These are phyloP conservation scores for Synergus itoensis DNA, from an alignment of 2,888 invertebrate genomes.

Conservation along the genomic window DNA sequence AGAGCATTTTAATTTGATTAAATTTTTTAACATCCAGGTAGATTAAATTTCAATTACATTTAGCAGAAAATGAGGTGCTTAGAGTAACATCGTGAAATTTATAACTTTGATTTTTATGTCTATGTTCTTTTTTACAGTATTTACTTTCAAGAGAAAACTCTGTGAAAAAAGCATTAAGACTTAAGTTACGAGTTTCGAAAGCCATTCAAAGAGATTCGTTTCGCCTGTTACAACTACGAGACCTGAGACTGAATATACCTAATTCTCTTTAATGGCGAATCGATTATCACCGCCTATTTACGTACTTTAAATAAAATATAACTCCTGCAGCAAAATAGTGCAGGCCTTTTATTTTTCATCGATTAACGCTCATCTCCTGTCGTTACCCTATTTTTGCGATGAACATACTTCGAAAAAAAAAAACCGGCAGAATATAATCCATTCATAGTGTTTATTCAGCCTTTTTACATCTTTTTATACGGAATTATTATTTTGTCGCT, in stretches of 20 bases:
- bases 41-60: neutral
- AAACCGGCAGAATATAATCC: neutral
- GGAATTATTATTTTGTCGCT: neutral
- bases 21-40: neutral
- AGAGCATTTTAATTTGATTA: neutral
- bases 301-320: neutral
- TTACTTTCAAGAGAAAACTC: constrained; percentile 8
- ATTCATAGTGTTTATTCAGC: no score
- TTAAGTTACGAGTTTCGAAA: constrained; percentile 25
- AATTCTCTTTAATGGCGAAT: neutral
- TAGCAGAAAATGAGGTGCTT: neutral
- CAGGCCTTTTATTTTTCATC: neutral
- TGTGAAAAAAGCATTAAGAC: neutral
- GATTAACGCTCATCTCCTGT: neutral
- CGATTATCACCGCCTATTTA: neutral
- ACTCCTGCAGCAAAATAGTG: neutral
- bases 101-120: neutral
- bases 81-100: neutral
- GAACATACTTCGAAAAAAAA: neutral
- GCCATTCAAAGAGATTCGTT: constrained; percentile 1
- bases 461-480: neutral
- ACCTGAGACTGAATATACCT: constrained; percentile 4
- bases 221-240: constrained; percentile 16
- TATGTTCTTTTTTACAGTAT: constrained; percentile 15
- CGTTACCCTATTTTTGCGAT: neutral